Evolutionary conservation across 2,888 invertebrate genomes (phyloP), one percentile per base, ranked within the genome.

Genomic region (Chrysolina haemoptera): DNA sequence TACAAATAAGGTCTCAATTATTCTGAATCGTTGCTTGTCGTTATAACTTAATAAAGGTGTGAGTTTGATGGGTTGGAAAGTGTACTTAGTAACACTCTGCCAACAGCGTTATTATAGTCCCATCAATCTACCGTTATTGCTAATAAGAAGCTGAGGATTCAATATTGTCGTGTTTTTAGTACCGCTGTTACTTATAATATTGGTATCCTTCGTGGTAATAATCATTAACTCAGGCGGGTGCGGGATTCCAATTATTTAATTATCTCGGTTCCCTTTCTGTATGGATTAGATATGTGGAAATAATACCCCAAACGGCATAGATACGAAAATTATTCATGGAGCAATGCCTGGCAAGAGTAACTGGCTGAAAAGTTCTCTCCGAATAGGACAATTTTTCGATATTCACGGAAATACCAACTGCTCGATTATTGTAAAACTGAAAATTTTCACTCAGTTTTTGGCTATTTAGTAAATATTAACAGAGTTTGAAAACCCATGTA

Each of bases 221-320:
- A 53, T 53, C 18, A 53, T 53, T 11, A 53, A 53, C 53, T 48
- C 5, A 9, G 53, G 11, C 53, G 53, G 53, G 53, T 18, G 18
- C 18, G 53, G 53, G 53, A 53, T 22, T 53, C 12, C 11, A 53
- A 18, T 53, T 20, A 53, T 53, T 53, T 18, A 53, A 10, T 53
- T 20, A 53, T 53, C 53, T 53, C 53, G 20, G 53, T 53, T 53
- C 53, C 53, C 53, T 53, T 53, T 53, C 53, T 53, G 53, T 20
- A 20, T 14, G 20, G 53, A 53, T 53, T 53, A 53, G 53, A 53
- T 53, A 18, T 53, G 53, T 53, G 11, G 53, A 53, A 53, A 53
- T 53, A 12, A 53, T 53, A 53, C 53, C 53, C 53, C 14, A 53
- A 20, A 20, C 20, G 53, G 53, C 53, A 20, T 22, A 53, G 53